phyloP scores from a whole-genome alignment of 2,888 invertebrate genomes.

The Hermaeophaga mercurialis region DNA sequence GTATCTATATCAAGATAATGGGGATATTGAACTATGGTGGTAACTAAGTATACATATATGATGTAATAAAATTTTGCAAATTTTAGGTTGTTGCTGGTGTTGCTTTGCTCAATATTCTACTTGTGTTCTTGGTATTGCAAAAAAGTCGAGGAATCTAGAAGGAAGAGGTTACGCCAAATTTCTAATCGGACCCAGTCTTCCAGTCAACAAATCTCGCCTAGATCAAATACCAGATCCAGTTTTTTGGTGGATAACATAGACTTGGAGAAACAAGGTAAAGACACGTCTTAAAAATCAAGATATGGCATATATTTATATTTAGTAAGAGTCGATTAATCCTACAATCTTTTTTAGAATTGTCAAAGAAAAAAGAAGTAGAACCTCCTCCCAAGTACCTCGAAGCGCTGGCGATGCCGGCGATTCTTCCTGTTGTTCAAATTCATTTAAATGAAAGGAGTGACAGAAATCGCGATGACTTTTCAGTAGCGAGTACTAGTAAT shows the following conservation, averaged over 20 bases:
- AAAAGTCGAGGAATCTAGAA: slow-evolving; percentile 16
- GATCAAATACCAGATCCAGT: neutral
- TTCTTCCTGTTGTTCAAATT: slow-evolving; percentile 19
- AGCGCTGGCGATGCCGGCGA: slow-evolving; percentile 29
- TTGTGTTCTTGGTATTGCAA: slow-evolving; percentile 31
- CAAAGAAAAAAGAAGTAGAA: neutral
- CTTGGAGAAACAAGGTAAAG: neutral
- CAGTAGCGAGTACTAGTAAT: neutral
- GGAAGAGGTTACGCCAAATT: neutral
- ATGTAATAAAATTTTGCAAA: neutral
- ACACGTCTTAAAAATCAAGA: neutral
- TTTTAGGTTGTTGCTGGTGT: slow-evolving; percentile 28
- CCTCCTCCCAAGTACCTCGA: slow-evolving; percentile 31
- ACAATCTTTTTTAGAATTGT: neutral
- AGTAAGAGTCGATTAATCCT: neutral
- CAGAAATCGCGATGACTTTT: neutral
- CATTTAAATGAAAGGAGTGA: neutral
- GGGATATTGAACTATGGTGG: too few relatives aligned
- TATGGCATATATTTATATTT: neutral
- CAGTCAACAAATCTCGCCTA: neutral
- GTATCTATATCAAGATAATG: too few relatives aligned
- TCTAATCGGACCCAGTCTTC: neutral
- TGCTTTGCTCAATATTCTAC: slow-evolving; percentile 25
- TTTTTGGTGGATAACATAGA: neutral
- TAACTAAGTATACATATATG: neutral